Base-by-base conservation (phyloP, 2,888 invertebrate genomes). In the Lepidochitona cinerea region DNA sequence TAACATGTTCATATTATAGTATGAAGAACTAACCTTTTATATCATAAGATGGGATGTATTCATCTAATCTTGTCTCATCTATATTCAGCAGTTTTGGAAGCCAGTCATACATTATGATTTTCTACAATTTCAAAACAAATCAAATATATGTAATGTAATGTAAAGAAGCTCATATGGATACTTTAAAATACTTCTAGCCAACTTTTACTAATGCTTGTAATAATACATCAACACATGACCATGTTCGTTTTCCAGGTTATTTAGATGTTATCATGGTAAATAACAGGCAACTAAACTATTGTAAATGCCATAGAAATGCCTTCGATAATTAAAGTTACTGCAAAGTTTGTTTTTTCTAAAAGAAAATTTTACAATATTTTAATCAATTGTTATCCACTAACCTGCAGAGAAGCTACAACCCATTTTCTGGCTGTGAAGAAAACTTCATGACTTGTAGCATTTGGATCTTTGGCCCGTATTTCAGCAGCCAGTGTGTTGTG, bases 31-130 rank as follows among this genome's bases (percentile, higher is more conserved):
- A n/a, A 66, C 66, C 59, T 29, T 23, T 59, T 26, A 29, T 18
- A 9, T 59, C 23, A 9, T 59, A 59, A 23, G 59, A 32, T 1
- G 59, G 59, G 32, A 59, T 59, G 32, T 4, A 26, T 9, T 59
- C 12, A 12, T 59, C 59, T 9, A 26, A 14, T 59, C 29, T 32
- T 59, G 59, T 7, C 26, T 59, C 59, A 59, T 59, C 29, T 32
- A 59, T 23, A 32, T 59, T 59, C 67, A 98, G 91, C 82, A 99
- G 95, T 0, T 96, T 95, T 9, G 99, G 99, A 71, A 99, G 92
- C 91, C 98, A 99, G 90, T 99, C 99, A 91, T 99, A 97, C 77
- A 96, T 92, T 76, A 99, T 95, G 72, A 99, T 94, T 89, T 97
- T 99, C 96, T 99, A 92, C 3, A 93, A 93, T 66, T 70, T 67